Base-by-base conservation (phyloP, 2,888 invertebrate genomes). In the Octodonta nipae region DNA sequence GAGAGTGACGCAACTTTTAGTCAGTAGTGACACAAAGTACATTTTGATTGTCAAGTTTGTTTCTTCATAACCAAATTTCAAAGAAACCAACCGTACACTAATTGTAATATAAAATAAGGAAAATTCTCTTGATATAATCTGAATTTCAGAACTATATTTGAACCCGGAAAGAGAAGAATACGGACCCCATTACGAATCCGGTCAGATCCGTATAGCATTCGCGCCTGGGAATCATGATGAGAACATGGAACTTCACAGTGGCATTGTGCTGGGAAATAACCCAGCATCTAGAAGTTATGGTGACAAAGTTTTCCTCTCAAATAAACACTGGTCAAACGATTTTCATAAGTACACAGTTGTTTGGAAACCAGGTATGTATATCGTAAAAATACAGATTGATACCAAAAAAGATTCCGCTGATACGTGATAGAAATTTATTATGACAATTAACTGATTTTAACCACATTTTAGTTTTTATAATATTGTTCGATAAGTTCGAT, bases 161-260 rank as follows among this genome's bases (percentile, higher is more conserved):
- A 75, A 81, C 47, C 80, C 85, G 0, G 59, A 65, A 4, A 66
- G 70, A 28, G 66, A 68, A 17, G 58, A 64, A 8, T 83, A 82
- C 46, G 83, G 82, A 0, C 37, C 55, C 53, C 29, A 33, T 12
- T 72, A 68, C 40, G 66, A 71, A 1, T 80, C 81, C 0, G 82
- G 83, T 0, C 67, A 80, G 49, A 69, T 88, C 24, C 72, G 79
- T 26, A 61, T 88, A n/a, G 81, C 81, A 2, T 73, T 73, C 43
- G 63, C 72, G 1, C 67, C 71, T 12, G 85, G 85, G 11, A 83
- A 82, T 56, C 51, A 46, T 1, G 45, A 50, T 7, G 44, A 61
- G 2, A 46, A 44, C 10, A 41, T 45, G n/a, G 42, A 42, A 17
- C 32, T 61, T 3, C 33, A 45, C 12, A 59, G 54, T 12, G 63